Evolutionary conservation across 2,888 invertebrate genomes (phyloP).

Genomic region (Pollenia labialis): DNA sequence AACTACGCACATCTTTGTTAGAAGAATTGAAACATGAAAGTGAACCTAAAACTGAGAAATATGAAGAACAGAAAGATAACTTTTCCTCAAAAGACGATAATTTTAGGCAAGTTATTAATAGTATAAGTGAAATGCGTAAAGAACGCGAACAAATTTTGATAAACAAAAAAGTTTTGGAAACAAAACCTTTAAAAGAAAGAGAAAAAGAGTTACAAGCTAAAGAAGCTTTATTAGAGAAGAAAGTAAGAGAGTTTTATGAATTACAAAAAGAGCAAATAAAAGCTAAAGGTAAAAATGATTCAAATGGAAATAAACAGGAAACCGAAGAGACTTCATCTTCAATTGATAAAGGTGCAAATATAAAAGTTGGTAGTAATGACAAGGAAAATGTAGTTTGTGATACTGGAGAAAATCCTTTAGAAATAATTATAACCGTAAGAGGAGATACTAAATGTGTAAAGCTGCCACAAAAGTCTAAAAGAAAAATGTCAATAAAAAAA

Average conservation of each 20-base stretch:
- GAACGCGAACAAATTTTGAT: constrained; percentile 79
- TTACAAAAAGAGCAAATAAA: constrained; percentile 68
- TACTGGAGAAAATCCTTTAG: constrained; percentile 61
- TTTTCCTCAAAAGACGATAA: constrained; percentile 66
- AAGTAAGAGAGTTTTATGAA: constrained; percentile 77
- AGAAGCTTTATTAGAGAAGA: constrained; percentile 77
- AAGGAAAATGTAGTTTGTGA: constrained; percentile 48
- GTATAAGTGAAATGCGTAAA: constrained; percentile 77
- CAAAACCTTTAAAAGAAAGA: constrained; percentile 32
- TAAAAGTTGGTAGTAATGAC: neutral
- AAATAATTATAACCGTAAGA: constrained; percentile 66
- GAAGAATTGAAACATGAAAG: constrained; percentile 77
- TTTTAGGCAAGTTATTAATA: constrained; percentile 77
- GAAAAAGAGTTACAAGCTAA: constrained; percentile 79
- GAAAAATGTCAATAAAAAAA: constrained; percentile 65
- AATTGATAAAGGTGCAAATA: neutral
- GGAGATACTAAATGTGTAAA: constrained; percentile 54
- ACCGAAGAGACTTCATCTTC: constrained; percentile 2
- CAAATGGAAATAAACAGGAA: neutral
- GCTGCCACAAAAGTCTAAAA: constrained; percentile 45
- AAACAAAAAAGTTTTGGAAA: constrained; percentile 50
- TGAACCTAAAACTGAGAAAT: neutral
- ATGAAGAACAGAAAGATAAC: neutral
- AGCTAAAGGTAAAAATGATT: neutral
- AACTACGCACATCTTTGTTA: constrained; percentile 78